A percentile compares a stretch with the other conserved stretches of the same genome.
phyloP scores from a whole-genome alignment of 1,140 invertebrate species.

The Solen grandis region DNA sequence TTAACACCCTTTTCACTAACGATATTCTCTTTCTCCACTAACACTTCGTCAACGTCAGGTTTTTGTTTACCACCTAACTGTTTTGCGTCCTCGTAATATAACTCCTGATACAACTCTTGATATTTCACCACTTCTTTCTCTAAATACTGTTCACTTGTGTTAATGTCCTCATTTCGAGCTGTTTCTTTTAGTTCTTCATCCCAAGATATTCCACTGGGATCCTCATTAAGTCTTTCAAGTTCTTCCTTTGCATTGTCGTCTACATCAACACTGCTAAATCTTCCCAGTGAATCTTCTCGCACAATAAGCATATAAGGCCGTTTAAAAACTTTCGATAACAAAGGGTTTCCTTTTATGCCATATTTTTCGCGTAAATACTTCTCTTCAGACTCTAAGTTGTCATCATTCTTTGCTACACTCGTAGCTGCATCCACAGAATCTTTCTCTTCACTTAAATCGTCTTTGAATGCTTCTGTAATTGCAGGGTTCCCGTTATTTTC shows the following conservation, averaged over 20 bases:
- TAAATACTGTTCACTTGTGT: neutral
- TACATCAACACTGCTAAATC: conserved; percentile 8
- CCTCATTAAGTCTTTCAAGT: conserved; percentile 15
- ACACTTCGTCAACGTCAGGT: neutral
- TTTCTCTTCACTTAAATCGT: conserved; percentile 6
- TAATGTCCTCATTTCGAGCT: neutral
- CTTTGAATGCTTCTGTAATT: neutral
- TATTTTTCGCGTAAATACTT: neutral
- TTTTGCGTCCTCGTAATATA: neutral
- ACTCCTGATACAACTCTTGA: neutral
- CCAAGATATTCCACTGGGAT: conserved; percentile 13
- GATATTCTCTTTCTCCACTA: neutral
- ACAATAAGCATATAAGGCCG: neutral
- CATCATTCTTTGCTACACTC: neutral
- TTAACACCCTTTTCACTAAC: neutral
- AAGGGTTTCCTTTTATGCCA: neutral
- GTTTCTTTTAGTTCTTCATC: conserved; percentile 21
- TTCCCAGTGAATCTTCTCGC: neutral
- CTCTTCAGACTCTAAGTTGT: neutral
- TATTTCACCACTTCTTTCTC: neutral
- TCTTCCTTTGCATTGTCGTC: conserved; percentile 12
- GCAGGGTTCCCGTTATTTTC: neutral
- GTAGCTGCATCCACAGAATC: neutral
- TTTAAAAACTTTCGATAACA: neutral
- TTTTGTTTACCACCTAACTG: neutral